Evolutionary conservation across 2,113 vertebrate genomes (phyloP).

Genomic region (Prunella himalayana): DNA sequence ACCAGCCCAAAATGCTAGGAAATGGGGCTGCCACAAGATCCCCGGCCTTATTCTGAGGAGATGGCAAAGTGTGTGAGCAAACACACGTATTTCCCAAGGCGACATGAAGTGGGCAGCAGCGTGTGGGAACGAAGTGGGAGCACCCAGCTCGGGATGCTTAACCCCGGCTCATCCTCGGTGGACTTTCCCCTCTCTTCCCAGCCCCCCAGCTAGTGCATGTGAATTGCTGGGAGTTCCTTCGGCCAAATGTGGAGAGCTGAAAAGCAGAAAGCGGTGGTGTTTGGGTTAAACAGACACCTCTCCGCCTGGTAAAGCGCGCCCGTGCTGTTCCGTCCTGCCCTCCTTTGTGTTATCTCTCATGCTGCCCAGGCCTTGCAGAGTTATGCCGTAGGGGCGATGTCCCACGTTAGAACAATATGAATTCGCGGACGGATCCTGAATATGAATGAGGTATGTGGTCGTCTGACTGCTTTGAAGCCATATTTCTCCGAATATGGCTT

Average conservation of each 20-base stretch:
- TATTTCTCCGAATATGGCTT: constrained; percentile 71
- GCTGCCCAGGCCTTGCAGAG: not conserved
- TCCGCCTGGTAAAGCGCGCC: not conserved
- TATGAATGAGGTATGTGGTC: constrained; percentile 67
- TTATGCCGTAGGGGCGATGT: constrained; percentile 2
- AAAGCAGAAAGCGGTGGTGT: not conserved
- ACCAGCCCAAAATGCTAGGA: not conserved
- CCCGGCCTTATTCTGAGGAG: not conserved
- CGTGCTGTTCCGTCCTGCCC: not conserved
- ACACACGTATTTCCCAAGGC: not conserved
- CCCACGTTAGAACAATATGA: constrained; percentile 59
- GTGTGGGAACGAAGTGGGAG: not conserved
- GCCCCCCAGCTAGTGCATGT: not conserved
- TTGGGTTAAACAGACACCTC: not conserved
- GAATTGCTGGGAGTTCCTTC: not conserved
- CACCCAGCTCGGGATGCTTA: not conserved
- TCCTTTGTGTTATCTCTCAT: not conserved
- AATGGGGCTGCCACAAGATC: not conserved
- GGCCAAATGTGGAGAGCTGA: not conserved
- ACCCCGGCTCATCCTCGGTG: not conserved
- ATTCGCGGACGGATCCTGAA: constrained; percentile 61
- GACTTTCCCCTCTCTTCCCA: not conserved
- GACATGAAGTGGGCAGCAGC: not conserved
- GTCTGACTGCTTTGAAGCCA: constrained; percentile 65
- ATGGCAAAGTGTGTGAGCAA: not conserved